Base-by-base conservation (phyloP, 2,113 vertebrate genomes). In the Chaetodon trifascialis region DNA sequence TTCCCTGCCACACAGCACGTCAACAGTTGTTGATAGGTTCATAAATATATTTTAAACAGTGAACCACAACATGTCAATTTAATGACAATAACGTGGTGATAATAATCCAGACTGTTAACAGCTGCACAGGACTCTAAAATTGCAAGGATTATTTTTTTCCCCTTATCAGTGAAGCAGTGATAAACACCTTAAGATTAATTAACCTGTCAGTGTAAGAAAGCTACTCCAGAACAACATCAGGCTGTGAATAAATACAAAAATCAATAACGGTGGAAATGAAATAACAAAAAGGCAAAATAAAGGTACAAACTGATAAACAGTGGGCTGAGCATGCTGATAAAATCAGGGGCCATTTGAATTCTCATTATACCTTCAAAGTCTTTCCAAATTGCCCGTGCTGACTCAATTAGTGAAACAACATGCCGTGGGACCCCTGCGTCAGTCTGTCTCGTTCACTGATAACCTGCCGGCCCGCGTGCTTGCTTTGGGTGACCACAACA, bases 361-460 rank as follows among this genome's bases (percentile, higher is more conserved):
- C 79, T 89, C 83, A 90, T 91, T 93, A 90, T 64, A 82, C 60
- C 85, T 85, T 93, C 80, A 88, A 85, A 88, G 82, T 71, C 40
- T 73, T 47, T 69, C 52, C 55, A 82, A 90, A 90, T 89, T 80
- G 74, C 69, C 52, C 5, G 67, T 36, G 69, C 79, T 67, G 79
- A 82, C 78, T 92, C 83, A 91, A 89, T 91, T 92, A 94, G 84
- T 23, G 67, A 25, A 65, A 88, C 69, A 87, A 83, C 84, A 84
- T 59, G 76, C 68, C 11, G 46, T 60, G 56, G 66, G 70, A 87
- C 46, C 65, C 38, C 77, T 84, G 90, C 93, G 93, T 90, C 95
- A 93, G 92, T 73, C 89, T 88, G 95, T 92, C 94, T 93, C 87
- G 69, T 90, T 90, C 69, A 71, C 72, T 68, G 94, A 95, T 95